phyloP scores from a whole-genome alignment of 2,888 invertebrate genomes.

The Pandemis corylana region DNA sequence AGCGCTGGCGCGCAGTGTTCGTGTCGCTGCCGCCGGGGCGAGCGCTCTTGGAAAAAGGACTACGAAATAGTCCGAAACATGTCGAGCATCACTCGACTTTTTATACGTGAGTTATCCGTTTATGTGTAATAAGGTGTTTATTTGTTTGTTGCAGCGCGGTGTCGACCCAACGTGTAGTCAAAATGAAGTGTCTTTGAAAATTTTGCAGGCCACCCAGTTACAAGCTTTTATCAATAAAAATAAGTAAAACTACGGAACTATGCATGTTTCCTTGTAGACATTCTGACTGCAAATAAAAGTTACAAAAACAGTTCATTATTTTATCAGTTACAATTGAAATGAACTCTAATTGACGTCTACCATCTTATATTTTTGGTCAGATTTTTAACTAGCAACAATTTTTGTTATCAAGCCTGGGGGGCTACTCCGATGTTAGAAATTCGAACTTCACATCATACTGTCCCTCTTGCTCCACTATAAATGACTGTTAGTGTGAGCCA shows the following conservation, averaged over 20 bases:
- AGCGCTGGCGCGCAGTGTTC: no score
- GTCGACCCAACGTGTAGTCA: slow-evolving; percentile 1
- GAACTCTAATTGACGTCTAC: no score
- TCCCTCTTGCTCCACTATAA: no score
- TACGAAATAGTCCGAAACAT: no score
- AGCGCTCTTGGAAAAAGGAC: no score
- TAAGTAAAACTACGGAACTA: slow-evolving; percentile 63
- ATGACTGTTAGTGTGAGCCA: no score
- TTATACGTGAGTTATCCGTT: no score
- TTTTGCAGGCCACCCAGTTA: slow-evolving; percentile 65
- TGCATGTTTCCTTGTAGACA: slow-evolving; percentile 19
- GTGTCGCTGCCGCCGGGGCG: no score
- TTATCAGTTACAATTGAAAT: neutral
- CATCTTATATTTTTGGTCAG: neutral
- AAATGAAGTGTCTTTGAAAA: slow-evolving; percentile 65
- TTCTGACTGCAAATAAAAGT: neutral
- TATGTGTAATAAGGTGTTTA: no score
- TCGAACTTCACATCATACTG: no score
- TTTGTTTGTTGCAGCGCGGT: slow-evolving; percentile 11
- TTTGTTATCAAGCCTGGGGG: neutral
- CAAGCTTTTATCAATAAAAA: slow-evolving; percentile 61
- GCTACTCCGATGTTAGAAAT: no score
- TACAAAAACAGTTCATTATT: neutral
- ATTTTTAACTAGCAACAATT: slow-evolving; percentile 1
- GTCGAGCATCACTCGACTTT: no score